phyloP scores from a whole-genome alignment of 2,113 vertebrate genomes.

The Balaenoptera acutorostrata region DNA sequence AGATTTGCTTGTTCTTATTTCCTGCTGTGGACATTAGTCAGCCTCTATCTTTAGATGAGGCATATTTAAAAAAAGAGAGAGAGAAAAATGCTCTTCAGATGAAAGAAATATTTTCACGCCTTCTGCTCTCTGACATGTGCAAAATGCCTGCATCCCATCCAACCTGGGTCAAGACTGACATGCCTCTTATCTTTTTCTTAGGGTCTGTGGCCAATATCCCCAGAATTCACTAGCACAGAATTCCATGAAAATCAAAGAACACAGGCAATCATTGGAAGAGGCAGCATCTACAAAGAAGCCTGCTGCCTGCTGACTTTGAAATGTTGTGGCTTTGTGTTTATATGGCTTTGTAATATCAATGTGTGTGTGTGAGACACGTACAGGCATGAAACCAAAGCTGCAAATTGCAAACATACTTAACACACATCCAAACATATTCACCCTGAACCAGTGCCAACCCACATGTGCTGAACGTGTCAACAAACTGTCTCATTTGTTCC shows the following conservation, averaged over 20 bases:
- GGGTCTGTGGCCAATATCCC: background rate
- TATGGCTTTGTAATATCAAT: background rate
- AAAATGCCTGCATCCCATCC: background rate
- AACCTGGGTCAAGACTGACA: background rate
- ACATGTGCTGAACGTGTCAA: slow-evolving; percentile 55
- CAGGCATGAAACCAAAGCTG: background rate
- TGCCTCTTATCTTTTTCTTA: background rate
- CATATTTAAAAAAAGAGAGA: background rate
- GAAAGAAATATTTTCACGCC: slow-evolving; percentile 25
- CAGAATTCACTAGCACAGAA: background rate
- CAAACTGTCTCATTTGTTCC: slow-evolving; percentile 76
- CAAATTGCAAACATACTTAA: slow-evolving; percentile 46
- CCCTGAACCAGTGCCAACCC: slow-evolving; percentile 46
- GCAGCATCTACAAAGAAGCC: background rate
- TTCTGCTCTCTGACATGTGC: slow-evolving; percentile 3
- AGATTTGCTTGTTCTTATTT: slow-evolving; percentile 52
- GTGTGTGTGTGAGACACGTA: background rate
- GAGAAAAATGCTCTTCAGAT: slow-evolving; percentile 6
- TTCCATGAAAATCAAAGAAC: slow-evolving; percentile 42
- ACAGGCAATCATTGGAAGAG: background rate
- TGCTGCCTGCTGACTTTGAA: background rate
- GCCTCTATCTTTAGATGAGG: slow-evolving; percentile 54
- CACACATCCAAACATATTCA: background rate
- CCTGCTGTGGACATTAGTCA: slow-evolving; percentile 62
- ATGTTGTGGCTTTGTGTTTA: background rate